Conservation (phyloP, 2,797 vertebrate species). For the Pachyuromys duprasi region DNA sequence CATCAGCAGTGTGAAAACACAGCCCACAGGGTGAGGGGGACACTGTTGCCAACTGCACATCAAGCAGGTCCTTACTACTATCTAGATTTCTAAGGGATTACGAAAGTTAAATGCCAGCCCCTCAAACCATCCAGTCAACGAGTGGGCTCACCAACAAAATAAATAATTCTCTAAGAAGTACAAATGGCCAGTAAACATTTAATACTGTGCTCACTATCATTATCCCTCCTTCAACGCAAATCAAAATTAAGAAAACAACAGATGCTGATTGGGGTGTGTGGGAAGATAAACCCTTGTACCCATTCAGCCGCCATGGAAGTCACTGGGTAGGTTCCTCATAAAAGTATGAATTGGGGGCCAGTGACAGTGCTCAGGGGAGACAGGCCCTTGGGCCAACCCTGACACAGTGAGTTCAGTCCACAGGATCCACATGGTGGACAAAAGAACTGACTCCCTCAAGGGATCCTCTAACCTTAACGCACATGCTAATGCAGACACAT, state of each 20-base stretch:
- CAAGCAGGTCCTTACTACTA: neutral
- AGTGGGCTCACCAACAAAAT: neutral
- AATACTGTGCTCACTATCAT: neutral
- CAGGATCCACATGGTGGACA: neutral
- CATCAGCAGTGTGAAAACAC: neutral
- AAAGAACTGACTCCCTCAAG: neutral
- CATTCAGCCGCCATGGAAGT: neutral
- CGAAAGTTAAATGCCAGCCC: neutral
- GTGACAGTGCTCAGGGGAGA: neutral
- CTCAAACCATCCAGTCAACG: neutral
- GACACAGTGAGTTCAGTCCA: neutral
- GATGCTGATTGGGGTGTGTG: neutral
- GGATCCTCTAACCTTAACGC: neutral
- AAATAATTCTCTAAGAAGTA: neutral
- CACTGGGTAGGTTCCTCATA: neutral
- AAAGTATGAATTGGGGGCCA: neutral
- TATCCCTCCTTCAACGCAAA: neutral
- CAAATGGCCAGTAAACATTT: neutral
- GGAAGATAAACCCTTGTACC: neutral
- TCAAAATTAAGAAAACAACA: neutral
- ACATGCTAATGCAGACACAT: neutral
- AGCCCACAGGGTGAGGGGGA: neutral
- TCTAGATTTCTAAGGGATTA: neutral
- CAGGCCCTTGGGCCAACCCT: neutral
- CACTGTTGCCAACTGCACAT: neutral